Evolutionary conservation across 2,888 invertebrate species (phyloP).

Genomic region (Geotrupes spiniger): DNA sequence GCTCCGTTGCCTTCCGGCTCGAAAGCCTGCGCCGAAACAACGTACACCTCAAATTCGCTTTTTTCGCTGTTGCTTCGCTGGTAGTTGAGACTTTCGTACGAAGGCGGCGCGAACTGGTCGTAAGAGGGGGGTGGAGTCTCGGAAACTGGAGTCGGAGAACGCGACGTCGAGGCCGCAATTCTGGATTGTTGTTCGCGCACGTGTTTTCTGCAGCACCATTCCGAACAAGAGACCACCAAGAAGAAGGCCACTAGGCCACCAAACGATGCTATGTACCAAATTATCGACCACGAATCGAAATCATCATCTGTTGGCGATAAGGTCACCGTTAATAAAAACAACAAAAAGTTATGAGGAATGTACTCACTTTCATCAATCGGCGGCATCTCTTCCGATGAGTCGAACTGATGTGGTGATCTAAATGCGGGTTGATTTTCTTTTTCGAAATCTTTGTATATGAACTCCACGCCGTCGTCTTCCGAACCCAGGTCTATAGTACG

Average conservation of each 20-base stretch:
- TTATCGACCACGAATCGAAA: conserved; percentile 56
- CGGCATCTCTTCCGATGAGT: too few species aligned
- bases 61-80: conserved; percentile 41
- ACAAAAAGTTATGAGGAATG: too few species aligned
- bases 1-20: conserved; percentile 34
- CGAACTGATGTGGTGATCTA: too few species aligned
- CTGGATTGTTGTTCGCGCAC: conserved; percentile 24
- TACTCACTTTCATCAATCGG: too few species aligned
- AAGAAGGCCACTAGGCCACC: conserved; percentile 57
- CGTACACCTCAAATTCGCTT: conserved; percentile 51
- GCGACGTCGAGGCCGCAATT: conserved; percentile 27
- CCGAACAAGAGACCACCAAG: conserved; percentile 56
- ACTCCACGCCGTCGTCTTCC: too few species aligned
- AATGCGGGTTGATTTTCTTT: too few species aligned
- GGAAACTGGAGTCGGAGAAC: conserved; percentile 15
- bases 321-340: not conserved
- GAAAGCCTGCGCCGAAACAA: conserved; percentile 51
- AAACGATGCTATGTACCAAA: conserved; percentile 59
- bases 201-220: conserved; percentile 54
- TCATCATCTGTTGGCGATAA: conserved; percentile 34
- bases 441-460: too few species aligned
- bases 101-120: conserved; percentile 56
- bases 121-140: conserved; percentile 54
- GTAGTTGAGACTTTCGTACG: conserved; percentile 52
- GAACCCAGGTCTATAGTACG: too few species aligned